Base-by-base conservation (phyloP, 2,888 invertebrate genomes). In the Eupithecia inturbata region DNA sequence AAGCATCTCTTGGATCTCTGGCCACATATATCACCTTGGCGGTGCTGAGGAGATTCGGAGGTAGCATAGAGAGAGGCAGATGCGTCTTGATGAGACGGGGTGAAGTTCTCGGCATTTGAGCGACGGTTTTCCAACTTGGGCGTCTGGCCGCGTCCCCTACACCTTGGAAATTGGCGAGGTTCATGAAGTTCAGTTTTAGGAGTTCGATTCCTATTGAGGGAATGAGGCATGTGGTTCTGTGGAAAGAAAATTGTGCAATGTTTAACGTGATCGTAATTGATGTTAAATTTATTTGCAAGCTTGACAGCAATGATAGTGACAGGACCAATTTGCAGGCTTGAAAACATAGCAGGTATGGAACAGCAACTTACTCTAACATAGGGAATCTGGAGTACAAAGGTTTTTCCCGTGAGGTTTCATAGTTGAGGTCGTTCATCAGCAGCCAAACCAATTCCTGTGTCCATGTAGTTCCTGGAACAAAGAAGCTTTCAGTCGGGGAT, bases 371-470 rank as follows among this genome's bases (percentile, higher is more conserved):
- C 96, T 96, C 96, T 76, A 96, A 87, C 95, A 96, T 97, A 6
- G 97, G 97, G 83, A 96, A 97, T 83, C 97, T 89, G 74, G 94
- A 91, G n/a, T 93, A 92, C 0, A 96, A 87, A 9, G 94, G 91
- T 39, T 78, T 85, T 33, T 90, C 90, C 85, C 95, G 94, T 0
- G 96, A 96, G 31, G 89, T 89, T 73, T 95, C 91, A 77, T 95
- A 96, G 86, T 97, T 95, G 67, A 96, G 86, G 79, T 96, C 91
- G 76, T 96, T 96, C 74, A 95, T 93, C 62, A 97, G 92, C 74
- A 96, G 91, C 96, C 97, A 97, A 0, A 96, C 95, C 92, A 97
- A 95, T 91, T 97, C 97, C 87, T 97, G 97, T 0, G 96, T 95
- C 97, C 97, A 97, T 26, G 97, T 97, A 31, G 97, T 97, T 6